Base-by-base conservation (phyloP, 2,888 invertebrate genomes). In the Thysanoteuthis rhombus region DNA sequence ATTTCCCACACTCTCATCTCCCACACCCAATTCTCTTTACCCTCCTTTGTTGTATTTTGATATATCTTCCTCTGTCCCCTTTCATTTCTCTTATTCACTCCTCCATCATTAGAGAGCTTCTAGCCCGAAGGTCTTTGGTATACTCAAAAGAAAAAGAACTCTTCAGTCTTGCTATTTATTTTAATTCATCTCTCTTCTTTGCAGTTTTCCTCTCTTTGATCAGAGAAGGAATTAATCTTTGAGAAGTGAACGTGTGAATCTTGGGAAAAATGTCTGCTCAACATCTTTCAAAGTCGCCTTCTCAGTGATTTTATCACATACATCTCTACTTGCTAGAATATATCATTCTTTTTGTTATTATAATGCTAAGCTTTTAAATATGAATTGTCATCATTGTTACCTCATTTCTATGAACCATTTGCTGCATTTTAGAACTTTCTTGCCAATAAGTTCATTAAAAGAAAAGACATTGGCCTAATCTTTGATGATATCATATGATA, bases 321-420 rank as follows among this genome's bases (percentile, higher is more conserved):
- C 75, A 75, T 75, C 75, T 75, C 16, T 75, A 36, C 75, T 16
- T 36, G 75, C 22, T 52, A 22, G 25, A 52, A 52, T 52, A 52
- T 52, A 2, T 52, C 52, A 52, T 52, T 52, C 22, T 52, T 25
- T 22, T 52, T 52, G 12, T 75, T 75, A n/a, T 75, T 75, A 75
- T 75, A n/a, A 75, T n/a, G 75, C 75, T n/a, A n/a, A 75, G 75
- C 75, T 75, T 75, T 75, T 75, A 75, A 75, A 75, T n/a, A 75
- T n/a, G 75, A n/a, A 12, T 75, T 75, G 12, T 75, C n/a, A n/a
- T 75, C 36, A 16, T 75, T 75, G n/a, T 75, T 75, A 75, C n/a
- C 10, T 75, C n/a, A 75, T 75, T 75, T n/a, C 32, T n/a, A 16
- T 75, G 16, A 75, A 75, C 36, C 36, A 75, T 16, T 75, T 36